Conservation (phyloP, 1,140 invertebrate genomes). For the Cherax quadricarinatus region DNA sequence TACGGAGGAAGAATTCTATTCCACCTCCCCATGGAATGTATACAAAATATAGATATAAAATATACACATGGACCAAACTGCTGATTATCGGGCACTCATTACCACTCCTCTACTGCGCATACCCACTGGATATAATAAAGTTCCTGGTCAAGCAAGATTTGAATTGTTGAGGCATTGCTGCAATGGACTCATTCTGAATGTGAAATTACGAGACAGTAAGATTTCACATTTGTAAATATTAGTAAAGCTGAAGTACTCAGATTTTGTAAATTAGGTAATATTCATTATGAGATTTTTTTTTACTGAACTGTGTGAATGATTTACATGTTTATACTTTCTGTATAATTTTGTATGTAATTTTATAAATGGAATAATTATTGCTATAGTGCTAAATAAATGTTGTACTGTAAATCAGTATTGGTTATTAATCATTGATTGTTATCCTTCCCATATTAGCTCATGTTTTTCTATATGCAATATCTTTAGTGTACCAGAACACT, state of each 20-base stretch:
- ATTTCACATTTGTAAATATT: constrained; percentile 1
- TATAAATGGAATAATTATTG: constrained; percentile 63
- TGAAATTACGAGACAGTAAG: not conserved
- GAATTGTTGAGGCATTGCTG: not conserved
- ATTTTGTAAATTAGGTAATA: not conserved
- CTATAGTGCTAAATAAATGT: constrained; percentile 57
- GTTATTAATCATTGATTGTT: not conserved
- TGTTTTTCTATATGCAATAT: too few species aligned
- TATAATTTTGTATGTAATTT: constrained; percentile 67
- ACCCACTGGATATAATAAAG: not conserved
- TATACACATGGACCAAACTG: not conserved
- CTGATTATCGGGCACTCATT: too few species aligned
- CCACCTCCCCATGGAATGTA: too few species aligned
- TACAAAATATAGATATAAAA: too few species aligned
- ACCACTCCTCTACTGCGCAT: too few species aligned
- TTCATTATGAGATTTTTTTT: not conserved
- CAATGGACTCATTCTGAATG: not conserved
- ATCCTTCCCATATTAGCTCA: too few species aligned
- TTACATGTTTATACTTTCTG: constrained; percentile 49
- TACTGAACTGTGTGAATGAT: constrained; percentile 20
- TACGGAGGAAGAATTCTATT: too few species aligned
- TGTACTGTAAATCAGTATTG: constrained; percentile 41
- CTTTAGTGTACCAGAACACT: too few species aligned
- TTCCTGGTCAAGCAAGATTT: not conserved
- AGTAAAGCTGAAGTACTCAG: not conserved